Evolutionary conservation across 1,140 invertebrate species (phyloP), one percentile per base, ranked within the genome.

Genomic region (Anadara kagoshimensis): DNA sequence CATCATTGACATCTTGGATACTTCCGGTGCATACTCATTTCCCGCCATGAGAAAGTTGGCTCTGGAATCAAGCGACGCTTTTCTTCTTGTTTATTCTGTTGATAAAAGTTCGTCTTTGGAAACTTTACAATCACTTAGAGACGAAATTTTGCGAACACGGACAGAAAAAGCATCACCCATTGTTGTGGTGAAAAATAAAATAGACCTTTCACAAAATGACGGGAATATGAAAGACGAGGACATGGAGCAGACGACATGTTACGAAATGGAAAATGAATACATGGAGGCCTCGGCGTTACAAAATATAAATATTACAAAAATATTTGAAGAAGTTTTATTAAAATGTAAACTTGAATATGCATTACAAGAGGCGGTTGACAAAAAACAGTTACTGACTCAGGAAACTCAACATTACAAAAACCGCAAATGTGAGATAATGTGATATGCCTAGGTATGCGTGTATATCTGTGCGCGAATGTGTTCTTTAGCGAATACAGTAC

Each of bases 1-100:
- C 22, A 78, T 2, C 12, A n/a, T 81, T n/a, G 70, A 81, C 81
- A 96, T 97, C 83, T 88, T 97, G 71, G 95, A 97, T 86, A 97
- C 96, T 11, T 94, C 94, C n/a, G 88, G 80, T 62, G 93, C 92
- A 3, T 93, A 93, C 70, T 93, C 96, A 86, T 97, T 97, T 82
- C 96, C 96, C 0, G 96, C 95, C 0, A 97, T 97, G 96, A 90
- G 95, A 66, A 93, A 94, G 18, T 90, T 97, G 14, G 96, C 94
- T 14, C 96, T 98, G 85, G 94, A 94, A 78, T 95, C 93, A 0
- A 95, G 75, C 22, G 95, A 97, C 82, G 95, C 95, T 3, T 97
- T 97, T 84, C 93, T 97, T 54, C 90, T 97, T 22, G 95, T 97
- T 11, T 97, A 96, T 85, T 94, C 96, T 72, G 93, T 96, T 10